Percentiles rank a stretch among this genome's conserved stretches.
Conservation (phyloP, 2,797 vertebrate genomes). For the Pampus argenteus region DNA sequence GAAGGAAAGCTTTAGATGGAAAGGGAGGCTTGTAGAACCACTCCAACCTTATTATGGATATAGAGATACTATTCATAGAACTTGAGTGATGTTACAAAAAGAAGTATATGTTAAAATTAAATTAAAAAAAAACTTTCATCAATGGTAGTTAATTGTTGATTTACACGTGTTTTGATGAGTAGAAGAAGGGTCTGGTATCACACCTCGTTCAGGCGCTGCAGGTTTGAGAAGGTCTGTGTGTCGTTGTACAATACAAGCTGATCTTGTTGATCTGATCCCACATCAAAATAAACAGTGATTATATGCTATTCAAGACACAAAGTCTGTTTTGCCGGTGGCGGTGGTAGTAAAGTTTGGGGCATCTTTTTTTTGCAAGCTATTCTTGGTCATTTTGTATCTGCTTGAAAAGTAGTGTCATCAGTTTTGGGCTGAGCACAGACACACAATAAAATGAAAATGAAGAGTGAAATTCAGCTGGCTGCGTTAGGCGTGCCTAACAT, state of each 20-base stretch:
- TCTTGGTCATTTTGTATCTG: constrained; percentile 26
- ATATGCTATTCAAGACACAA: constrained; percentile 22
- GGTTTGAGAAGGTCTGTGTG: constrained; percentile 9
- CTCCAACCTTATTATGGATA: not conserved
- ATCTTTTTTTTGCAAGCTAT: constrained; percentile 19
- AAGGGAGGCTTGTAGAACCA: constrained; percentile 5
- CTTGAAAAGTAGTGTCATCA: not conserved
- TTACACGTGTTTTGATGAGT: no score
- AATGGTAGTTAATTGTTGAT: not conserved
- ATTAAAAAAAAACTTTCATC: no score
- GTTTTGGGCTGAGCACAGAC: not conserved
- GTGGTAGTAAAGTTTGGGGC: not conserved
- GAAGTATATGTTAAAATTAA: not conserved
- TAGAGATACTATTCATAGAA: not conserved
- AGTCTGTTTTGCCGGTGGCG: constrained; percentile 7
- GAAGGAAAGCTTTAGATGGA: not conserved
- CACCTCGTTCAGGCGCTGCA: not conserved
- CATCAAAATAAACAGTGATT: constrained; percentile 50
- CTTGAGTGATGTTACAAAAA: not conserved
- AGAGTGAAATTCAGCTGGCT: constrained; percentile 1
- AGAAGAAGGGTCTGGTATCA: not conserved
- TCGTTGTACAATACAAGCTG: constrained; percentile 4
- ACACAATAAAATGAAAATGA: not conserved
- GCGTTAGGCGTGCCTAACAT: constrained; percentile 9
- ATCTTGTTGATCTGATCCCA: constrained; percentile 6